Base-by-base conservation (phyloP, 2,797 vertebrate species). In the Phoebastria nigripes region DNA sequence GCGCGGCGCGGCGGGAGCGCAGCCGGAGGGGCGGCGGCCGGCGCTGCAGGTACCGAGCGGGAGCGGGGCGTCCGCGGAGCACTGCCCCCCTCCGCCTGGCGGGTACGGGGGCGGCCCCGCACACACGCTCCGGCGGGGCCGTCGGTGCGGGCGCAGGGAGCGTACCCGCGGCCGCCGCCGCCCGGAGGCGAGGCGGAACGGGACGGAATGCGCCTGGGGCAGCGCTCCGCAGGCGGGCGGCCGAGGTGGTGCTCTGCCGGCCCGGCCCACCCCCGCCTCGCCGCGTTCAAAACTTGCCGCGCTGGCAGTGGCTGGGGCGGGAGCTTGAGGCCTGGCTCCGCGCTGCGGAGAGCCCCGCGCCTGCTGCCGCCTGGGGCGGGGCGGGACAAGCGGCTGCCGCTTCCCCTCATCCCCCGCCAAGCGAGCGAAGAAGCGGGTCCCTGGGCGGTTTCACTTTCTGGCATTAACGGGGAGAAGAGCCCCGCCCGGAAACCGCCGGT, bases 401-500 rank as follows among this genome's bases (percentile, higher is more conserved):
- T 13, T 11, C 20, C 9, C 24, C 7, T 15, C 7, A 12, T 0
- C 12, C 16, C 46, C 41, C 1, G 12, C n/a, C 37, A 12, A 15
- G 37, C 5, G 31, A 12, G 54, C 8, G 11, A 49, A 3, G 9
- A 26, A 39, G 5, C 6, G 9, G 3, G 24, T 0, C 12, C 2
- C 15, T 3, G 2, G 9, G 8, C 5, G 4, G 0, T 0, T 8
- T 5, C 44, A 1, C 21, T 24, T 8, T 8, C 39, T 6, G 14
- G 7, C 46, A 3, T 5, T 29, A 2, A 5, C 16, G 17, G 56
- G 12, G 29, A 35, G 9, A 6, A 22, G 11, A 39, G 8, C 6
- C 20, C 29, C 9, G 4, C n/a, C n/a, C 33, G 21, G 54, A 19
- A 31, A 17, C 52, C 18, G 29, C 54, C 49, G 6, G 2, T 7